Base-by-base conservation (phyloP, 2,113 vertebrate genomes). In the Cinclus mexicanus region DNA sequence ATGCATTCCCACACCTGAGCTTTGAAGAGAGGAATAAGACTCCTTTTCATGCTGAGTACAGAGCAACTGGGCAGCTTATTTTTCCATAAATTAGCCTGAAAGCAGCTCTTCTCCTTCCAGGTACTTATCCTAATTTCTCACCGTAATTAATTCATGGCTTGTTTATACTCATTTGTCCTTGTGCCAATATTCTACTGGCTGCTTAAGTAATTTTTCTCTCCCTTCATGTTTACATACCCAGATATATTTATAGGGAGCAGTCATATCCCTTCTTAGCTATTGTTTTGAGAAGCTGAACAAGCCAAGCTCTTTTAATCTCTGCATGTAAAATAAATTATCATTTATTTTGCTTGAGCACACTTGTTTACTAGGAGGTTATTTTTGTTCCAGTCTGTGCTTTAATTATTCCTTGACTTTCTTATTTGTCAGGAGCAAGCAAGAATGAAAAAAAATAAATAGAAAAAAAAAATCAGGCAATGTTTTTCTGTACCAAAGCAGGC, bases 271-370 rank as follows among this genome's bases (percentile, higher is more conserved):
- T 87, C 95, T 83, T 63, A 90, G 76, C 53, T 83, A 65, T 90
- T 95, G 83, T 95, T 93, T 83, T 81, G 55, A 90, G 95, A 83
- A 92, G 64, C 83, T 93, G 91, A 94, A 84, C 89, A 92, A 96
- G 83, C 83, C 77, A 87, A 95, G 57, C 52, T 96, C 91, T 78
- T 92, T 89, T 94, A 96, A 94, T 89, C 80, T 94, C 65, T 78
- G 37, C 69, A 7, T 92, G 83, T 92, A 92, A 95, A 91, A 94
- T 87, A 93, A 94, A 96, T 94, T 92, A 95, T 91, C 56, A 87
- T 96, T 97, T 96, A 82, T 94, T 89, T 91, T 95, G 72, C 77
- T 91, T 22, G 85, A 91, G 81, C 77, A 94, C 56, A 53, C 69
- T 92, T 94, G 72, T 92, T 96, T 95, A 67, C 67, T 52, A 20